These are phyloP conservation scores for Pagrus major DNA, from an alignment of 2,113 vertebrate genomes.

Conservation along the genomic window DNA sequence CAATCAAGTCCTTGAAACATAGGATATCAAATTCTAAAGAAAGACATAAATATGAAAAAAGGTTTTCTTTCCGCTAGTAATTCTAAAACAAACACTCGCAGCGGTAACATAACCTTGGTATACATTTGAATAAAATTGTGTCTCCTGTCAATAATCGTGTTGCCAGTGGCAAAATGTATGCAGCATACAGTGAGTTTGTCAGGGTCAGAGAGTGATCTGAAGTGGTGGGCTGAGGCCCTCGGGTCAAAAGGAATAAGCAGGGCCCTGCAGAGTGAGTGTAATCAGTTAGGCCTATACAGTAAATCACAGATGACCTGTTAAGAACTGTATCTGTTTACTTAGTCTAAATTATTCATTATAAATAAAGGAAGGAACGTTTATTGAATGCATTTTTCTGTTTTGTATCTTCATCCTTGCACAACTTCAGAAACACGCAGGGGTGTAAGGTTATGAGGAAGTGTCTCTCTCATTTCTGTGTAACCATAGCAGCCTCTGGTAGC, in stretches of 20 bases:
- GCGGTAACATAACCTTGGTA: neutral
- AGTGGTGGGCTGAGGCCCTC: slow-evolving; percentile 25
- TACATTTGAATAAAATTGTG: slow-evolving; percentile 19
- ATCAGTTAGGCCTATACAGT: neutral
- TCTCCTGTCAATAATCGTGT: slow-evolving; percentile 11
- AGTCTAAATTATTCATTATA: neutral
- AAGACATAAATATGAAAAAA: neutral
- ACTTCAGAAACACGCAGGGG: slow-evolving; percentile 2
- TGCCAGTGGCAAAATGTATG: slow-evolving; percentile 22
- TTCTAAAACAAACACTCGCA: neutral
- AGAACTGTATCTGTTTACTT: neutral
- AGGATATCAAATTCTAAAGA: neutral
- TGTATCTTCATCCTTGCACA: neutral
- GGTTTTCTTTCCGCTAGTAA: neutral
- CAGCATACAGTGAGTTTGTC: slow-evolving; percentile 4
- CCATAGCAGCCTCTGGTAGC: slow-evolving; percentile 51
- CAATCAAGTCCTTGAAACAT: slow-evolving; percentile 9
- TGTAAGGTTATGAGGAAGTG: slow-evolving; percentile 25
- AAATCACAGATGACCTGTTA: neutral
- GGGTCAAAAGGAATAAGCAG: slow-evolving; percentile 28
- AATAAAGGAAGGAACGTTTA: neutral
- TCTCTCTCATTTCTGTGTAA: slow-evolving; percentile 26
- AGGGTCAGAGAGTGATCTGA: slow-evolving; percentile 50
- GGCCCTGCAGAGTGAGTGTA: neutral
- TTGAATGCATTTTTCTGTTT: neutral